phyloP scores from a whole-genome alignment of 2,888 invertebrate species.

The Acleris emargana region DNA sequence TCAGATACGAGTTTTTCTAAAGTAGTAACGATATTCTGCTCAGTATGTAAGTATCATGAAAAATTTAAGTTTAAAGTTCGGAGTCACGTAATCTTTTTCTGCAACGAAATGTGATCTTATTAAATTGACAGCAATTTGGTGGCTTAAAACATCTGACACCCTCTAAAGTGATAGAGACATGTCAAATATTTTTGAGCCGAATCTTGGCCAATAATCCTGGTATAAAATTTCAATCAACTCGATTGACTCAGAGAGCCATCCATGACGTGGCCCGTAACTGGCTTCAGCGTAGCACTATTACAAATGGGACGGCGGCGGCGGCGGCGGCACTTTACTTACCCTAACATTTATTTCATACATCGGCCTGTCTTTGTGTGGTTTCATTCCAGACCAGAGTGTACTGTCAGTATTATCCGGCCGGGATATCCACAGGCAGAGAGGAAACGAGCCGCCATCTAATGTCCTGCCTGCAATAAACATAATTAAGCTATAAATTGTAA shows the following conservation, averaged over 20 bases:
- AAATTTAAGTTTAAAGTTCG: no score
- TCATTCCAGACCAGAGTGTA: constrained; percentile 60
- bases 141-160: background rate
- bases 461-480: constrained; percentile 70
- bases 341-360: constrained; percentile 70
- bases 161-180: background rate
- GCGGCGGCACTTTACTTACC: constrained; percentile 61
- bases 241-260: no score
- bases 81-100: background rate
- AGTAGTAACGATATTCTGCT: no score
- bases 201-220: no score
- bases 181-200: no score
- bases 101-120: background rate
- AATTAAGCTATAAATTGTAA: background rate
- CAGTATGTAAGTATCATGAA: no score
- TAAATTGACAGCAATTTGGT: no score
- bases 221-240: no score
- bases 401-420: constrained; percentile 59
- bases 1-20: no score
- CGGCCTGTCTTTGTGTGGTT: constrained; percentile 62
- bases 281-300: background rate
- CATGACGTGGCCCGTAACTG: no score
- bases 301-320: background rate
- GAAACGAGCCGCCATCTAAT: constrained; percentile 85
- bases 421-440: constrained; percentile 82